These are phyloP conservation scores for Saccopteryx leptura DNA, from an alignment of 2,113 vertebrate genomes.

Conservation along the genomic window DNA sequence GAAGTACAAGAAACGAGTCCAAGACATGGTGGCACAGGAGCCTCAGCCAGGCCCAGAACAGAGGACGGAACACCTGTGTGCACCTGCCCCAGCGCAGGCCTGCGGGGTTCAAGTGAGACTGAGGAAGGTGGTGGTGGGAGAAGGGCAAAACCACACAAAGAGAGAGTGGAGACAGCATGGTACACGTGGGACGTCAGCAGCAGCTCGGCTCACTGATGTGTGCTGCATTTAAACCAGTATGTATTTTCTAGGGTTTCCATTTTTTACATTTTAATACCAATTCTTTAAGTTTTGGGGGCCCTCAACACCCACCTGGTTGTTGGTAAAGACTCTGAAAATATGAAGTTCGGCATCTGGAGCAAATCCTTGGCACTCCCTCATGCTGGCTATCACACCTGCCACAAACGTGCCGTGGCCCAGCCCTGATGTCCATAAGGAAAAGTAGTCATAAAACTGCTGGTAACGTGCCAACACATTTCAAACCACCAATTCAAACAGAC, in stretches of 20 bases:
- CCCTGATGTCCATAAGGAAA: slow-evolving; percentile 86
- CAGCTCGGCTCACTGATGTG: rapidly evolving
- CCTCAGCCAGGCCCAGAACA: not conserved
- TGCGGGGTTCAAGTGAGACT: not conserved
- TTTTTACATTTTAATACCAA: not conserved
- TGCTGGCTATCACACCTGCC: slow-evolving; percentile 98
- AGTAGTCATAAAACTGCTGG: not conserved
- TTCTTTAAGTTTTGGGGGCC: not conserved
- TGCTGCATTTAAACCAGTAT: rapidly evolving
- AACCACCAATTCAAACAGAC: not conserved
- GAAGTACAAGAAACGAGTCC: not conserved
- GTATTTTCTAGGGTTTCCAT: too few relatives aligned
- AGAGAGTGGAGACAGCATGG: rapidly evolving
- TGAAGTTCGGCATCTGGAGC: slow-evolving; percentile 98
- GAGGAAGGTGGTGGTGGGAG: rapidly evolving
- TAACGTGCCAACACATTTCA: rapidly evolving
- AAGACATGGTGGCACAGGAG: not conserved
- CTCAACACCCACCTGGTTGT: slow-evolving; percentile 94
- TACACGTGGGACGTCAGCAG: rapidly evolving
- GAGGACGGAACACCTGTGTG: not conserved
- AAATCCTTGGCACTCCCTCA: slow-evolving; percentile 99
- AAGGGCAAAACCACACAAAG: not conserved
- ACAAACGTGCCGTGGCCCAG: slow-evolving; percentile 99
- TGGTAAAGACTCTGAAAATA: slow-evolving; percentile 99
- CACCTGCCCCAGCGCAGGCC: not conserved